Conservation (phyloP, 2,888 invertebrate genomes). For the Coleophora deauratella region DNA sequence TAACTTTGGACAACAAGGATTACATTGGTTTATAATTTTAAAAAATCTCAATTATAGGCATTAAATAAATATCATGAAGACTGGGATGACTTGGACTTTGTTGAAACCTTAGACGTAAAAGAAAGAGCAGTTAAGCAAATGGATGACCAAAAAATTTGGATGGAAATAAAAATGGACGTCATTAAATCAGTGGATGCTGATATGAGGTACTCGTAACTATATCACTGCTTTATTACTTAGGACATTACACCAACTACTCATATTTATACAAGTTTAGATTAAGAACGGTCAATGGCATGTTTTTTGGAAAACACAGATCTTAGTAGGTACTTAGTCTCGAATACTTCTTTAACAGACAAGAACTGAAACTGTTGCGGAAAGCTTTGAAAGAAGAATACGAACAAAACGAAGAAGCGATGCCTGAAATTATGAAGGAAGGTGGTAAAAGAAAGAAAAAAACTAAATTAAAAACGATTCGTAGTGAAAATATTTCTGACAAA, state of each 20-base stretch:
- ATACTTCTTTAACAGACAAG: slow-evolving; percentile 23
- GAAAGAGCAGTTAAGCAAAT: slow-evolving; percentile 28
- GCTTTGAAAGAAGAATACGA: slow-evolving; percentile 45
- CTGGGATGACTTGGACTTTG: slow-evolving; percentile 39
- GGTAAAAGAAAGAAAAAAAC: slow-evolving; percentile 22
- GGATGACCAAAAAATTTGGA: slow-evolving; percentile 28
- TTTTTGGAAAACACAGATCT: no score
- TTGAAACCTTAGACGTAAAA: slow-evolving; percentile 32
- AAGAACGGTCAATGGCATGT: no score
- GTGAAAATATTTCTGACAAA: slow-evolving; percentile 25
- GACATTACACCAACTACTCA: no score
- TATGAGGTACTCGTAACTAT: slow-evolving; percentile 42
- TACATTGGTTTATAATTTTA: no score
- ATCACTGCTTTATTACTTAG: not conserved
- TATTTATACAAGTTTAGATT: no score
- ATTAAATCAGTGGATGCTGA: slow-evolving; percentile 30
- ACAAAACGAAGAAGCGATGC: slow-evolving; percentile 36
- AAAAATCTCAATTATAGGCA: no score
- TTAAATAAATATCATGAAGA: slow-evolving; percentile 25
- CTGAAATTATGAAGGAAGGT: slow-evolving; percentile 27
- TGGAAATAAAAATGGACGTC: slow-evolving; percentile 34
- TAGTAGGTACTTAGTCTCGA: no score
- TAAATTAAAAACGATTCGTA: slow-evolving; percentile 19
- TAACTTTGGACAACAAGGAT: no score
- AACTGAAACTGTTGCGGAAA: slow-evolving; percentile 32